Conservation (phyloP, 2,797 vertebrate species). For the Hippopotamyrus pictus region DNA sequence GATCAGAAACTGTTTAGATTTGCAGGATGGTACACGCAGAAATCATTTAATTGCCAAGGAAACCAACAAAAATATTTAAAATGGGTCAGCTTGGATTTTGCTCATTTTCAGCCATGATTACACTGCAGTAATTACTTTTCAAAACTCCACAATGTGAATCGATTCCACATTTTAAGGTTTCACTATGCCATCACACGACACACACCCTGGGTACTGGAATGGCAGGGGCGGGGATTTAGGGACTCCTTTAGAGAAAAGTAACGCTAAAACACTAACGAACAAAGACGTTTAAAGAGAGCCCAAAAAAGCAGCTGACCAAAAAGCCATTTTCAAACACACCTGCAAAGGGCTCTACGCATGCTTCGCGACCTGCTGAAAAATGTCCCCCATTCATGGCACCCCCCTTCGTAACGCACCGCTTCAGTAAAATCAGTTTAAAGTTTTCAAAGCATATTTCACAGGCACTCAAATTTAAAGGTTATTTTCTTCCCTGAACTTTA, state of each 20-base stretch:
- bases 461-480: not conserved
- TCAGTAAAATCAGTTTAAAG: not conserved
- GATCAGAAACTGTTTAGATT: constrained; percentile 3
- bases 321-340: not conserved
- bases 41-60: constrained; percentile 16
- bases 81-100: not conserved
- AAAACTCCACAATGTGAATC: constrained; percentile 32
- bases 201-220: not conserved
- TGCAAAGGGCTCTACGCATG: not conserved
- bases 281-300: not conserved
- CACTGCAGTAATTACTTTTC: constrained; percentile 16
- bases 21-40: not conserved
- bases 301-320: not conserved
- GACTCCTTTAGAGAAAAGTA: not conserved
- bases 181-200: not conserved
- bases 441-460: not conserved
- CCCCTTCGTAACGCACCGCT: not conserved
- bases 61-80: constrained; percentile 16
- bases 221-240: not conserved
- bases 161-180: constrained; percentile 10
- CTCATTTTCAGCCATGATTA: not conserved
- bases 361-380: not conserved
- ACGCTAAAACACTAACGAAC: not conserved
- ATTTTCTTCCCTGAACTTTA: not conserved
- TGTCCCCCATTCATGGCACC: not conserved